phyloP scores from a whole-genome alignment of 1,140 invertebrate species.

The Protaetia brevitarsis region DNA sequence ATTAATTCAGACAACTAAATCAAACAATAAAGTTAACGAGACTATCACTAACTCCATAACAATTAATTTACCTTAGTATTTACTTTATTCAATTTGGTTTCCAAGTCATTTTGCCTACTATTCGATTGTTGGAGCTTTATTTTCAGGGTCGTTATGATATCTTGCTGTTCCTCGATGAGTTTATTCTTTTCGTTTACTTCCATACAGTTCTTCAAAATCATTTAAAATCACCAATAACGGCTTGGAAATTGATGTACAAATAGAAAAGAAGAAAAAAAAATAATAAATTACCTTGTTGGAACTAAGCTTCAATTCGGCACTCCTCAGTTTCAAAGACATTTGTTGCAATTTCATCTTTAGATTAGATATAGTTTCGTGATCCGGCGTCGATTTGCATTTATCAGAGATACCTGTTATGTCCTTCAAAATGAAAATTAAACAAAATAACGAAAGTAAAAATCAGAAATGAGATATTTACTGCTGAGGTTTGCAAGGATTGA shows the following conservation, averaged over 20 bases:
- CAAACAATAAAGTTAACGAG: not conserved
- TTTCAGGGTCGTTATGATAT: not conserved
- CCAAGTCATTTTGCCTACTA: not conserved
- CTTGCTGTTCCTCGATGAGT: not conserved
- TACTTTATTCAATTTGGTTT: not conserved
- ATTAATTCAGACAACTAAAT: not conserved
- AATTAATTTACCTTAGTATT: not conserved
- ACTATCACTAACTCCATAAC: not conserved
- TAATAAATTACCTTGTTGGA: not conserved
- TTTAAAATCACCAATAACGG: no score
- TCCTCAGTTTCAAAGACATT: not conserved
- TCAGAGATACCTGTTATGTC: not conserved
- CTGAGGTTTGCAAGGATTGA: not conserved
- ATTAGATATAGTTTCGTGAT: not conserved
- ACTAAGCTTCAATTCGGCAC: not conserved
- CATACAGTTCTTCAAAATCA: not conserved
- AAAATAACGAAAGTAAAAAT: not conserved
- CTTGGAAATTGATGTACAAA: not conserved
- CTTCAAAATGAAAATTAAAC: no score
- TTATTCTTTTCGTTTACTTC: conserved; percentile 1
- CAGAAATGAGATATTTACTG: not conserved
- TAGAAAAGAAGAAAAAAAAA: not conserved
- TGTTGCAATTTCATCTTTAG: not conserved
- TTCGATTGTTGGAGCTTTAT: not conserved
- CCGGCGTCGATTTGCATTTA: not conserved